Evolutionary conservation across 2,888 invertebrate species (phyloP).

Genomic region (Platycheirus rosarum): DNA sequence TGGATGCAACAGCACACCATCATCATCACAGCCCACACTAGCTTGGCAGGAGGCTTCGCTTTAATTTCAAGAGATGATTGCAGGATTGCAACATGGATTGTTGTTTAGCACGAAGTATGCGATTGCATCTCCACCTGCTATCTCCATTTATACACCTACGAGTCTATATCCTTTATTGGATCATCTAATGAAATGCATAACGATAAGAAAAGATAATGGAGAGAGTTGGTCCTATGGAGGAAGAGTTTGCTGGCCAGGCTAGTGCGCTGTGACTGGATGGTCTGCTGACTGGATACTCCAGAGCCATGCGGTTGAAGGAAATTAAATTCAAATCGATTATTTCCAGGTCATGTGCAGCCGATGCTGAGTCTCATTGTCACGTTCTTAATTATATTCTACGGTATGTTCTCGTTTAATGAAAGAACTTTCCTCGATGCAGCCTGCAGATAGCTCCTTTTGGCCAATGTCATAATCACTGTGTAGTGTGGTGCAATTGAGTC

Average conservation of each 20-base stretch:
- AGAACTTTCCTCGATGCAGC: conserved; percentile 65
- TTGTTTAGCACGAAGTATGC: conserved; percentile 24
- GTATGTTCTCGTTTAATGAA: conserved; percentile 68
- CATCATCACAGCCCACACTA: neutral
- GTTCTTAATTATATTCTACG: conserved; percentile 72
- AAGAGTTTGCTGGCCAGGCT: neutral
- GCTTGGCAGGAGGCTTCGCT: conserved; percentile 1
- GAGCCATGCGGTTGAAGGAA: conserved; percentile 27
- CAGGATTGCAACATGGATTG: conserved; percentile 25
- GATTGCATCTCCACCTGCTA: conserved; percentile 36
- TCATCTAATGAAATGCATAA: conserved; percentile 63
- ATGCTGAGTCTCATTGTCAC: conserved; percentile 74
- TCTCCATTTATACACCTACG: too few relatives aligned
- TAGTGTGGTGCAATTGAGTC: conserved; percentile 10
- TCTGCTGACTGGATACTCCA: conserved; percentile 5
- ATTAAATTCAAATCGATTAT: conserved; percentile 74
- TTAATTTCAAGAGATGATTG: conserved; percentile 49
- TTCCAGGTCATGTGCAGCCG: conserved; percentile 72
- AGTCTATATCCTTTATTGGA: conserved; percentile 45
- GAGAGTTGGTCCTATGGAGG: neutral
- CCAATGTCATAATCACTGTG: conserved; percentile 61
- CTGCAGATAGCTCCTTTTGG: conserved; percentile 71
- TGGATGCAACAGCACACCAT: neutral
- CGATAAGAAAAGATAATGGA: conserved; percentile 47
- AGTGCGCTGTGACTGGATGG: conserved; percentile 3